Conservation (phyloP, 1,140 invertebrate species). For the Spodoptera litura region DNA sequence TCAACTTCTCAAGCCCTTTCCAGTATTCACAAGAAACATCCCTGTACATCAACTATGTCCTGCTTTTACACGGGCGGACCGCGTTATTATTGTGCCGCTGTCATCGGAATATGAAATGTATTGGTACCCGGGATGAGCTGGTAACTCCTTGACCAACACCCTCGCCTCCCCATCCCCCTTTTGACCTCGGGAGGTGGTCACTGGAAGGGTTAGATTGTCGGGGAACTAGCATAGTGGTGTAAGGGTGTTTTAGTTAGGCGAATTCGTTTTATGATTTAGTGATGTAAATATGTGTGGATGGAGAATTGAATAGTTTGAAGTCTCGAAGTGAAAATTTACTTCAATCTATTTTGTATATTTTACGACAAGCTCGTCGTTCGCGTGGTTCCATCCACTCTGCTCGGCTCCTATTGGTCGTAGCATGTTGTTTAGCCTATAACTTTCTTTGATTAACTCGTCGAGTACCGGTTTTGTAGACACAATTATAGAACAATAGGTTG, state of each 20-base stretch:
- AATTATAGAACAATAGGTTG: no score
- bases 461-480: no score
- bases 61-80: conserved; percentile 78
- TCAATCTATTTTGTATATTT: no score
- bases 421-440: no score
- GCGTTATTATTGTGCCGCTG: conserved; percentile 85
- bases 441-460: no score
- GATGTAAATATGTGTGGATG: no score
- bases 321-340: no score
- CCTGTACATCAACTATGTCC: conserved; percentile 78
- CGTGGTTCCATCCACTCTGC: no score
- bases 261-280: background rate
- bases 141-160: conserved; percentile 69
- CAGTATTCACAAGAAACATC: conserved; percentile 44
- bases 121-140: conserved; percentile 82
- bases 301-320: no score
- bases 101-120: conserved; percentile 86
- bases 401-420: no score
- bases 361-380: no score
- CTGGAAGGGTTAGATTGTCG: conserved; percentile 53
- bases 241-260: conserved; percentile 30
- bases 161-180: conserved; percentile 57
- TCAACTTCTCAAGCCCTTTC: background rate
- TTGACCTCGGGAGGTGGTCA: conserved; percentile 75
- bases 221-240: conserved; percentile 47